Evolutionary conservation across 1,140 invertebrate genomes (phyloP), one percentile per base, ranked within the genome.

Genomic region (Drosophila kanapiae): DNA sequence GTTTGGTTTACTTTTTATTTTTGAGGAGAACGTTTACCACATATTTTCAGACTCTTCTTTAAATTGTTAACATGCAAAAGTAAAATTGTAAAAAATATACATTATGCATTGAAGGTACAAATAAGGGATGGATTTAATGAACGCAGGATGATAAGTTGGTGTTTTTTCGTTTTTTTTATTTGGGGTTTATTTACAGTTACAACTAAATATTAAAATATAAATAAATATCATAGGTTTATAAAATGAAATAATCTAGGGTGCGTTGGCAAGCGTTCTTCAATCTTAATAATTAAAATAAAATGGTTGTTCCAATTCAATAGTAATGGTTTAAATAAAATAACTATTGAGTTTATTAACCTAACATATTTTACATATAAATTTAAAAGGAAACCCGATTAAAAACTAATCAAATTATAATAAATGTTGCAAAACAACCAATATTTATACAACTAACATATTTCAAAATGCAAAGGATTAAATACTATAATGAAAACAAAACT

Each of bases 11-110:
- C n/a, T 58, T 42, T 18, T 49, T 31, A 31, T 31, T 31, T 54
- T 75, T 64, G 43, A n/a, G 23, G 47, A n/a, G 27, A 33, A 31
- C 35, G 51, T 75, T 91, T 91, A 91, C 78, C 83, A 91, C 42
- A 87, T 87, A 82, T 91, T 91, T 71, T 91, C 80, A 59, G 87
- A 72, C 47, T 91, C 82, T 83, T 91, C 87, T 81, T 70, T 72
- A 84, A 75, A 77, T 88, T 59, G 61, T 77, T 59, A 75, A 70
- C 80, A 91, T 91, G 82, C 87, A 87, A 82, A 69, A 69, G 64
- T 56, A 78, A 76, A 76, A 68, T 77, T 8, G 42, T 48, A 54
- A 69, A 56, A 56, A 43, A 43, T 49, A 37, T 68, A 56, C 42
- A 68, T 70, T 64, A 33, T 70, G 43, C 43, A 54, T 35, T 42